A percentile compares a stretch with the other conserved stretches of the same genome.
Conservation (phyloP, 2,113 vertebrate species). For the Myotis lucifugus region DNA sequence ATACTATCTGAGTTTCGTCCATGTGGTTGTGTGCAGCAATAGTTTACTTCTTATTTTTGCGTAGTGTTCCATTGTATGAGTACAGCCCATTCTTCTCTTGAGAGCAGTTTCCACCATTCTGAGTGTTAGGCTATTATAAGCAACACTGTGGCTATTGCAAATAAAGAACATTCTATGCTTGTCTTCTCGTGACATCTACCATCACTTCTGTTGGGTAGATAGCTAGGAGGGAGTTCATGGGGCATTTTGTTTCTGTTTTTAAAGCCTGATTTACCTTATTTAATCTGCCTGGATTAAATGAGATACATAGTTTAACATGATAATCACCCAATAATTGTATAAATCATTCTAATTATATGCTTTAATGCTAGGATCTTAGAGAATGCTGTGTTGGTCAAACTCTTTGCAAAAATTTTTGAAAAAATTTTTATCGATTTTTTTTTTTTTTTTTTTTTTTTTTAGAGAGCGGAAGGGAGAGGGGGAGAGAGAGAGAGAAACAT, state of each 20-base stretch:
- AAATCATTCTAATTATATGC: neutral
- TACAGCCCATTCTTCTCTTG: neutral
- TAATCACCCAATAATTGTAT: too few relatives aligned
- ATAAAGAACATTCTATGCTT: neutral
- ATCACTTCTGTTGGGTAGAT: neutral
- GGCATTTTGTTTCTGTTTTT: neutral
- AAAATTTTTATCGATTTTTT: neutral
- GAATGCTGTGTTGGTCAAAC: neutral
- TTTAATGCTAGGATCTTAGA: neutral
- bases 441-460: too few relatives aligned
- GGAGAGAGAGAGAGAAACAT: neutral
- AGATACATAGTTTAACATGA: neutral
- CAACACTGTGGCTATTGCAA: neutral
- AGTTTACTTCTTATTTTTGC: neutral
- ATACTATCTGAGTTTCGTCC: neutral
- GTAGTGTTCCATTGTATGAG: too few relatives aligned
- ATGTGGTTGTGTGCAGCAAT: neutral
- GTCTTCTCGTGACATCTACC: neutral
- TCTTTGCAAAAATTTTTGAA: neutral
- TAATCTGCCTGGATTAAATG: neutral
- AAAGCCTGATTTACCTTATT: neutral
- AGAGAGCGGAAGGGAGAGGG: neutral
- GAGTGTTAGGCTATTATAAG: neutral
- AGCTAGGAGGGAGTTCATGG: neutral
- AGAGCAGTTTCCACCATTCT: neutral